Percentiles rank a stretch among this genome's conserved stretches.
These are phyloP conservation scores for Microcebus tavaratra DNA, from an alignment of 2,113 vertebrate species.

Conservation along the genomic window DNA sequence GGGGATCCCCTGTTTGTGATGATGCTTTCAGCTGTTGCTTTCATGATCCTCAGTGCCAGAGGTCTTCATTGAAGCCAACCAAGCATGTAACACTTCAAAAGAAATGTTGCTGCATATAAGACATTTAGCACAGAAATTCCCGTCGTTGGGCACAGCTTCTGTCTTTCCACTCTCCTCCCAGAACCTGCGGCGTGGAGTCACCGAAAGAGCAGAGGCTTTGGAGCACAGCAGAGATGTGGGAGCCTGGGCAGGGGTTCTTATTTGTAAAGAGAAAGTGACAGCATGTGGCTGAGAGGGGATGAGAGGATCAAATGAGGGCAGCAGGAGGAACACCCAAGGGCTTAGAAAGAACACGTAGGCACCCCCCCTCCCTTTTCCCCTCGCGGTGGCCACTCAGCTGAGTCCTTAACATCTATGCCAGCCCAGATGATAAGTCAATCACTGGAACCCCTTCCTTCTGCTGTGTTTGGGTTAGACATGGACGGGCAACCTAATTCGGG, in stretches of 20 bases:
- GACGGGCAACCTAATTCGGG: not conserved
- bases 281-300: not conserved
- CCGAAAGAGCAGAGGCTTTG: not conserved
- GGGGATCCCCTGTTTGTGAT: not conserved
- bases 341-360: not conserved
- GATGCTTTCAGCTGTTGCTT: slow-evolving; percentile 39
- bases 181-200: not conserved
- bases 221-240: not conserved
- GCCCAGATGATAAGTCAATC: not conserved
- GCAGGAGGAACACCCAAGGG: not conserved
- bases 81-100: slow-evolving; percentile 58
- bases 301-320: not conserved
- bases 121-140: slow-evolving; percentile 30
- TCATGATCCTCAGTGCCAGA: slow-evolving; percentile 29
- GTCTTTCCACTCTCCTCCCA: not conserved
- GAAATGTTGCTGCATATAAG: slow-evolving; percentile 21
- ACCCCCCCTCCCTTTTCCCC: not conserved
- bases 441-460: not conserved
- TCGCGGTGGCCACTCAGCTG: not conserved
- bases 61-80: slow-evolving; percentile 55
- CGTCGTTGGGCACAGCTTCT: slow-evolving; percentile 53
- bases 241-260: not conserved
- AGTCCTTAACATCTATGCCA: not conserved
- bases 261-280: not conserved
- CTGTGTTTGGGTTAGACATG: not conserved